A percentile compares a stretch with the other conserved stretches of the same genome.
Conservation (phyloP, 2,113 vertebrate genomes). For the Equus quagga region DNA sequence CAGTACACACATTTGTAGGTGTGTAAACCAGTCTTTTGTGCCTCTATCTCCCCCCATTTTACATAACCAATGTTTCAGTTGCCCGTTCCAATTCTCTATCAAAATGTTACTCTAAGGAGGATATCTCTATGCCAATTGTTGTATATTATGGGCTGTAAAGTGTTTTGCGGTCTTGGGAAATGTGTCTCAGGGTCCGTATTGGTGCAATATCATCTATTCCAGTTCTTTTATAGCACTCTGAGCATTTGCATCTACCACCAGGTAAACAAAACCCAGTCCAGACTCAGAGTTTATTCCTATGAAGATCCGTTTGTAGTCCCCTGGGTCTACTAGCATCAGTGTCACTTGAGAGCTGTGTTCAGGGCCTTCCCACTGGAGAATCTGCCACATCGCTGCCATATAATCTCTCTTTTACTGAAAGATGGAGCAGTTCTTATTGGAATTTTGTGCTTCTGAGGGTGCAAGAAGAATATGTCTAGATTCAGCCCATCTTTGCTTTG, state of each 20-base stretch:
- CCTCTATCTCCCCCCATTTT: too few relatives aligned
- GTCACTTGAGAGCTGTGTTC: background rate
- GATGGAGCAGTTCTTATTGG: background rate
- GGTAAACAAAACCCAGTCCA: background rate
- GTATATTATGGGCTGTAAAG: background rate
- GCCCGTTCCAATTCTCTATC: background rate
- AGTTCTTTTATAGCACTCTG: background rate
- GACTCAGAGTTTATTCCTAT: background rate
- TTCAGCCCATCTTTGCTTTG: background rate
- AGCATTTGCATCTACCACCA: background rate
- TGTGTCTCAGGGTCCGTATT: background rate
- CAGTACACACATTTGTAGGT: background rate
- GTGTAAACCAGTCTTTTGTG: too few relatives aligned
- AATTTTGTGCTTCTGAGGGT: background rate
- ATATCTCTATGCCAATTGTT: background rate
- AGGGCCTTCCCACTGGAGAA: background rate
- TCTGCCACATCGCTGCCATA: background rate
- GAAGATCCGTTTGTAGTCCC: background rate
- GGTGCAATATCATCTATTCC: background rate
- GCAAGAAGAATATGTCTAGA: background rate
- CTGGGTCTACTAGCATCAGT: background rate
- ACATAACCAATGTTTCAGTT: background rate
- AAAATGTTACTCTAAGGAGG: background rate
- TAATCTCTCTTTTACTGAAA: background rate
- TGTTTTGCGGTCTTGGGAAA: background rate